Evolutionary conservation across 2,113 vertebrate species (phyloP).

Genomic region (Acanthisitta chloris): DNA sequence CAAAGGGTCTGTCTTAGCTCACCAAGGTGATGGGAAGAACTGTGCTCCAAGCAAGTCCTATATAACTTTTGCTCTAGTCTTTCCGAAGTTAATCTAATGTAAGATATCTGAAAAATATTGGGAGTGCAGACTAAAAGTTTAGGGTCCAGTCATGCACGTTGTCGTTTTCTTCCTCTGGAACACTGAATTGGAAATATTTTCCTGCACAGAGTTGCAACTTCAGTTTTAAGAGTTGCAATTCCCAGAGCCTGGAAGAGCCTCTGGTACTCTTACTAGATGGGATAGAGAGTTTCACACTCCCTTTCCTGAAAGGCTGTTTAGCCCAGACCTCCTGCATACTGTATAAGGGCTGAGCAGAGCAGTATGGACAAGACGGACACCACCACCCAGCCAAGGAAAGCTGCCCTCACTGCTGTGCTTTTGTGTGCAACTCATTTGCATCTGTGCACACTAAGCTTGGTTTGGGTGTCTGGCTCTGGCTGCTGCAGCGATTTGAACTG

Average conservation of each 20-base stretch:
- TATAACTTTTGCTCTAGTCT: not conserved
- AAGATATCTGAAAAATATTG: not conserved
- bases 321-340: not conserved
- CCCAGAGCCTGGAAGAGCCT: not conserved
- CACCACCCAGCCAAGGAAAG: not conserved
- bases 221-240: not conserved
- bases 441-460: not conserved
- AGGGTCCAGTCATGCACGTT: not conserved
- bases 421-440: fast-evolving
- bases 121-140: not conserved
- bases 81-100: not conserved
- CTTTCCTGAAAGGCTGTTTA: not conserved
- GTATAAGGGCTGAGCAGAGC: not conserved
- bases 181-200: not conserved
- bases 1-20: not conserved
- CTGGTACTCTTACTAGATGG: not conserved
- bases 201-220: not conserved
- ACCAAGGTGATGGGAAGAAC: not conserved
- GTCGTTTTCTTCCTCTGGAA: not conserved
- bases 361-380: not conserved
- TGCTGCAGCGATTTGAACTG: not conserved
- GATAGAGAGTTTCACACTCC: not conserved
- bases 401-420: not conserved
- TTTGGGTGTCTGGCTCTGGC: not conserved
- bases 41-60: not conserved